Evolutionary conservation across 1,140 invertebrate species (phyloP).

Genomic region (Aphaenogaster ashmeadi): DNA sequence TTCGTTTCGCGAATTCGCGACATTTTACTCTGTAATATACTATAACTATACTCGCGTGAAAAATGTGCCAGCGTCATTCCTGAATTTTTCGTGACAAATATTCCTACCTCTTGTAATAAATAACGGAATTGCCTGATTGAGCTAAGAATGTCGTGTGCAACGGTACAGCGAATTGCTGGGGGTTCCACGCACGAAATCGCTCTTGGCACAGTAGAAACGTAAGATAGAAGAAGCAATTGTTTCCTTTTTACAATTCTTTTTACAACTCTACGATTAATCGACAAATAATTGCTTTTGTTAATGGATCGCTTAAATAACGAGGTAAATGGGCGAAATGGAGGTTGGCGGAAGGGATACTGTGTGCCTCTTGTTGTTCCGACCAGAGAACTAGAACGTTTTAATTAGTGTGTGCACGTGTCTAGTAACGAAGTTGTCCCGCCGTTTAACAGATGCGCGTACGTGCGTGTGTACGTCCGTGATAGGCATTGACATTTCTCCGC

Average conservation of each 20-base stretch:
- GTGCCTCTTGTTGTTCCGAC: constrained; percentile 53
- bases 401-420: constrained; percentile 34
- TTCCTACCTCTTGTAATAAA: constrained; percentile 24
- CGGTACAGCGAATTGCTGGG: neutral
- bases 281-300: constrained; percentile 51
- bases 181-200: neutral
- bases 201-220: neutral
- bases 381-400: constrained; percentile 52
- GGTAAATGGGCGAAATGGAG: neutral
- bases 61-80: neutral
- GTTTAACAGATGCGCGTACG: constrained; percentile 19
- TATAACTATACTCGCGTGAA: neutral
- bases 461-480: neutral
- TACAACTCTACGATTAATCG: constrained; percentile 17
- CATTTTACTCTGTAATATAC: neutral
- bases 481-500: constrained; percentile 49
- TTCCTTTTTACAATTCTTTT: neutral
- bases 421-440: constrained; percentile 38
- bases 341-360: neutral
- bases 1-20: neutral
- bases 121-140: neutral
- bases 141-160: neutral
- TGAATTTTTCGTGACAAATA: neutral
- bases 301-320: constrained; percentile 31
- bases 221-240: neutral